Conservation (phyloP, 1,140 invertebrate genomes). For the Conopomorpha cramerella region DNA sequence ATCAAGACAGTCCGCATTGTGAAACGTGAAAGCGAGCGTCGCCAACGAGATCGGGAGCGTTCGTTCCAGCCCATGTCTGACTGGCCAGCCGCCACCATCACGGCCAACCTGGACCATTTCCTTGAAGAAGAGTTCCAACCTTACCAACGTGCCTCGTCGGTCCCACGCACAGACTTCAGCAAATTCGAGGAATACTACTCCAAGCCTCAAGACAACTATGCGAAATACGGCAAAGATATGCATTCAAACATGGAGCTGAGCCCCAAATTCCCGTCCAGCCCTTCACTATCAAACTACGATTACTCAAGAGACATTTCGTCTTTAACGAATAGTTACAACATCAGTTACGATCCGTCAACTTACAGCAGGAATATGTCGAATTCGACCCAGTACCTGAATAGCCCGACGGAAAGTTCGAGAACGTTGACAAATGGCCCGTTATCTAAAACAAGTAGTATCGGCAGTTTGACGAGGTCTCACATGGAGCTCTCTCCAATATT, state of each 20-base stretch:
- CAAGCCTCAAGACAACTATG: conserved; percentile 20
- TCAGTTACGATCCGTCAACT: conserved; percentile 31
- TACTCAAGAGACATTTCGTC: conserved; percentile 39
- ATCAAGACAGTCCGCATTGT: conserved; percentile 93
- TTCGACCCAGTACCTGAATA: conserved; percentile 44
- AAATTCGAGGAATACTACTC: conserved; percentile 37
- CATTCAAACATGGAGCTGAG: conserved; percentile 33
- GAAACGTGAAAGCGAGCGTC: conserved; percentile 85
- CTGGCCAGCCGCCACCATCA: conserved; percentile 35
- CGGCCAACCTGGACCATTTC: conserved; percentile 59
- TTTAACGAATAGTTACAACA: conserved; percentile 41
- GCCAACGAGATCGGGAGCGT: conserved; percentile 74
- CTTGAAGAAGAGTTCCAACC: conserved; percentile 53
- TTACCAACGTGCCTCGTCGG: conserved; percentile 36
- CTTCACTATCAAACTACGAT: conserved; percentile 49
- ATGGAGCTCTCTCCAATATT: conserved; percentile 69
- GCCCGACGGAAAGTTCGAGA: conserved; percentile 42
- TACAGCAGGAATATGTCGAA: conserved; percentile 36
- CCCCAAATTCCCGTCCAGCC: conserved; percentile 45
- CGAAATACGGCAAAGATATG: conserved; percentile 25
- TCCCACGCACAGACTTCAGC: conserved; percentile 37
- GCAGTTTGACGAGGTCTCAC: conserved; percentile 39
- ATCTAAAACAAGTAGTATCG: conserved; percentile 45
- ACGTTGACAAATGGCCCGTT: conserved; percentile 47
- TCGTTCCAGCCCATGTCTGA: conserved; percentile 52